phyloP scores from a whole-genome alignment of 2,797 vertebrate species.

The Triplophysa bombifrons region DNA sequence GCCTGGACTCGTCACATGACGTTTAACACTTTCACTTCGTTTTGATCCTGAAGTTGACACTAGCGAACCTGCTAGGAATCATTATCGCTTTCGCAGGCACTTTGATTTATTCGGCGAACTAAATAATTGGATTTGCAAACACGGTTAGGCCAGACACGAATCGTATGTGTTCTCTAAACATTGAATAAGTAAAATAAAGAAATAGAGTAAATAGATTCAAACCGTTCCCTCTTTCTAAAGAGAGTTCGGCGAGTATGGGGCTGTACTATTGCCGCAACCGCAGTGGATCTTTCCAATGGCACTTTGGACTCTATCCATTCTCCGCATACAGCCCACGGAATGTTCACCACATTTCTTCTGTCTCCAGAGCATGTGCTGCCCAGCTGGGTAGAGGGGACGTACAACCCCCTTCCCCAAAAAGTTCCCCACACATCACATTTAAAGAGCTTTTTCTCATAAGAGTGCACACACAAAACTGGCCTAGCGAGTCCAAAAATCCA shows the following conservation, averaged over 20 bases:
- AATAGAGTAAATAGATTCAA: not conserved
- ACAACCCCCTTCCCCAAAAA: conserved; percentile 60
- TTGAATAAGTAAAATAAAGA: not conserved
- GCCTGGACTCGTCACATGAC: too few relatives aligned
- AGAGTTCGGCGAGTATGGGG: conserved; percentile 68
- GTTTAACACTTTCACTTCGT: not conserved
- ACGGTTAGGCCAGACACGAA: not conserved
- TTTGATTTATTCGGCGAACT: not conserved
- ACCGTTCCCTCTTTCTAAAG: conserved; percentile 63
- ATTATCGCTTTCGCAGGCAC: conserved; percentile 10
- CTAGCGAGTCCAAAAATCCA: conserved; percentile 26
- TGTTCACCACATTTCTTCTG: conserved; percentile 76
- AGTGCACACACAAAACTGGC: conserved; percentile 8
- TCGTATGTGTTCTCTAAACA: not conserved
- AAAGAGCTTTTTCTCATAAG: conserved; percentile 23
- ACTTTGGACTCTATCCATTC: conserved; percentile 67
- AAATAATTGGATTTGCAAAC: not conserved
- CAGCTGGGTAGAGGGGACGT: conserved; percentile 73
- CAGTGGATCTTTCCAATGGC: conserved; percentile 74
- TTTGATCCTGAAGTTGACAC: not conserved
- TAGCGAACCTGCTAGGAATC: conserved; percentile 11
- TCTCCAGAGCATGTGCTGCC: conserved; percentile 77
- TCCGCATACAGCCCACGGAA: conserved; percentile 74
- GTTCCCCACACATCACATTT: conserved; percentile 54
- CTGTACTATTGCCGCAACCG: conserved; percentile 77